phyloP scores from a whole-genome alignment of 2,888 invertebrate species.

The Acrocera orbiculus region DNA sequence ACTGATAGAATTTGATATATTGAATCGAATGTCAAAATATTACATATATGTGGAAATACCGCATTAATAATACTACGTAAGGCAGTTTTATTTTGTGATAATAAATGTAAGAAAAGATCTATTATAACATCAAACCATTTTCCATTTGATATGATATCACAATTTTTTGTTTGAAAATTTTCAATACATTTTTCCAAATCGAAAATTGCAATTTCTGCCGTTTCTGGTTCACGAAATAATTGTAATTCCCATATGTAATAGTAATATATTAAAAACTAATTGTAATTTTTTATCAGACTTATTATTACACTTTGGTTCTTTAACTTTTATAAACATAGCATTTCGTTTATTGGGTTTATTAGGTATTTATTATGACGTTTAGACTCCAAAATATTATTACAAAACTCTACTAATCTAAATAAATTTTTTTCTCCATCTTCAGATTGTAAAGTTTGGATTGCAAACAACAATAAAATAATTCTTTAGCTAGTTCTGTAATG shows the following conservation, averaged over 20 bases:
- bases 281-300: slow-evolving; percentile 30
- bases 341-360: too few species aligned
- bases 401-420: slow-evolving; percentile 38
- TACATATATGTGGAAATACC: slow-evolving; percentile 58
- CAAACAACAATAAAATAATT: slow-evolving; percentile 50
- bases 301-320: too few species aligned
- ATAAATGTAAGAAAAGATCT: slow-evolving; percentile 58
- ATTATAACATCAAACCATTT: slow-evolving; percentile 69
- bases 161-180: too few species aligned
- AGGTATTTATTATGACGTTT: slow-evolving; percentile 36
- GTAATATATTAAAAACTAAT: slow-evolving; percentile 49
- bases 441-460: slow-evolving; percentile 49
- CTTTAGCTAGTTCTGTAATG: slow-evolving; percentile 45
- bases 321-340: too few species aligned
- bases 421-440: slow-evolving; percentile 42
- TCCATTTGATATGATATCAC: too few species aligned
- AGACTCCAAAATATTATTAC: slow-evolving; percentile 36
- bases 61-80: slow-evolving; percentile 54
- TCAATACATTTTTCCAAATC: slow-evolving; percentile 57
- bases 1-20: slow-evolving; percentile 56
- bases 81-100: slow-evolving; percentile 57
- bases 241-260: slow-evolving; percentile 57
- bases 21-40: slow-evolving; percentile 47
- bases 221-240: slow-evolving; percentile 50
- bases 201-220: slow-evolving; percentile 47